Conservation (phyloP, 1,140 invertebrate genomes). For the Eciton burchellii region DNA sequence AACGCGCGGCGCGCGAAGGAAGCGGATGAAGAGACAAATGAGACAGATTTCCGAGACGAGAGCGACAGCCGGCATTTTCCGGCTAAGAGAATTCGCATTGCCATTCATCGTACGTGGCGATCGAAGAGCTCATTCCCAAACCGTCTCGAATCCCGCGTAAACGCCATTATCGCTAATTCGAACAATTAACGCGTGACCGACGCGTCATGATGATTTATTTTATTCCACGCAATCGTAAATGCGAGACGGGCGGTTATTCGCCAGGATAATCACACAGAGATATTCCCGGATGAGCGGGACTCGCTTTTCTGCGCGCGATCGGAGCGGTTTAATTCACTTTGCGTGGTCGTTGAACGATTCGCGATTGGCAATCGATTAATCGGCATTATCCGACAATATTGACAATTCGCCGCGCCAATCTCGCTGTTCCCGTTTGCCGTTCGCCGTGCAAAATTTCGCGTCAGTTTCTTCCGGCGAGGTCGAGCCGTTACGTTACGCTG, state of each 20-base stretch:
- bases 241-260: slow-evolving; percentile 15
- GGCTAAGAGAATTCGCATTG: background rate
- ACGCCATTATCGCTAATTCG: slow-evolving; percentile 14
- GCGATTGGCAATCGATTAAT: slow-evolving; percentile 68
- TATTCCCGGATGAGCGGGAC: slow-evolving; percentile 35
- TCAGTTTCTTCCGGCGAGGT: slow-evolving; percentile 21
- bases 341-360: slow-evolving; percentile 40
- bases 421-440: slow-evolving; percentile 62
- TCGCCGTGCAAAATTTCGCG: slow-evolving; percentile 46
- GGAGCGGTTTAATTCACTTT: slow-evolving; percentile 41
- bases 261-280: slow-evolving; percentile 42
- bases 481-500: slow-evolving; percentile 46
- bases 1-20: background rate
- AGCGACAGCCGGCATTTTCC: background rate
- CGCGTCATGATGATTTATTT: slow-evolving; percentile 35
- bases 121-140: slow-evolving; percentile 37
- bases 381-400: slow-evolving; percentile 63
- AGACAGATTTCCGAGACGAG: background rate
- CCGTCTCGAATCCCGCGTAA: slow-evolving; percentile 2
- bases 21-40: background rate
- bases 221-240: slow-evolving; percentile 33
- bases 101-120: slow-evolving; percentile 32
- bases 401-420: slow-evolving; percentile 69
- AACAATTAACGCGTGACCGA: slow-evolving; percentile 28
- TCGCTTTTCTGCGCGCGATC: slow-evolving; percentile 28